A percentile compares a stretch with the other conserved stretches of the same genome.
Evolutionary conservation across 2,797 vertebrate genomes (phyloP).

Genomic region (Oreochromis grahami): DNA sequence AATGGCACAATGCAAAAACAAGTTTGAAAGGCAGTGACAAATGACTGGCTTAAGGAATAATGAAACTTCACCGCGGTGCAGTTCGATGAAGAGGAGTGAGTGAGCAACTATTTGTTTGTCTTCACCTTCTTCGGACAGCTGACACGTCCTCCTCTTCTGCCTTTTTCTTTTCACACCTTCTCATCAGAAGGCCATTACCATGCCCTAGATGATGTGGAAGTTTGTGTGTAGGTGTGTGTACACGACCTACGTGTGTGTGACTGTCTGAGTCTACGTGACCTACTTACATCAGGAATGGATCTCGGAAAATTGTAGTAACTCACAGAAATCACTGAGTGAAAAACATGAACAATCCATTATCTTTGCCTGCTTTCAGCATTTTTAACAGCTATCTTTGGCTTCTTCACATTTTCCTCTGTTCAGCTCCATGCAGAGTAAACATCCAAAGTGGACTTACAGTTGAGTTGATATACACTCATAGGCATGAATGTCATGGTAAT

Average conservation of each 20-base stretch:
- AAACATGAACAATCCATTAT: slow-evolving; percentile 39
- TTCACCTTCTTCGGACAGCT: background rate
- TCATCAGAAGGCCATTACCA: slow-evolving; percentile 11
- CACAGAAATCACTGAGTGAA: background rate
- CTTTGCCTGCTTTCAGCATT: slow-evolving; percentile 14
- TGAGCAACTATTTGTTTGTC: background rate
- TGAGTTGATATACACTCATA: background rate
- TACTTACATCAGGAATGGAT: slow-evolving; percentile 38
- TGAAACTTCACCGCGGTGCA: slow-evolving; percentile 8
- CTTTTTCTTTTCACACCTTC: slow-evolving; percentile 40
- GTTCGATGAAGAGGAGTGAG: slow-evolving; percentile 5
- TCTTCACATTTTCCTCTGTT: background rate
- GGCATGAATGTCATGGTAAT: background rate
- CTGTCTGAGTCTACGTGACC: slow-evolving; percentile 19
- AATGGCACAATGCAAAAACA: slow-evolving; percentile 15
- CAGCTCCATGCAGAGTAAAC: background rate
- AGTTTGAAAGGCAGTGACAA: slow-evolving; percentile 31
- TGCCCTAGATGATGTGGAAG: slow-evolving; percentile 1
- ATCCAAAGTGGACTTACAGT: background rate
- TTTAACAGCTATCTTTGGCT: slow-evolving; percentile 33
- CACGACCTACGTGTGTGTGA: background rate
- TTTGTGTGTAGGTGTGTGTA: background rate
- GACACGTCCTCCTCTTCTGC: background rate
- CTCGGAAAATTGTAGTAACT: background rate
- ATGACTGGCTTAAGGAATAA: slow-evolving; percentile 21